Percentiles rank a stretch among this genome's conserved stretches.
phyloP scores from a whole-genome alignment of 2,888 invertebrate species.

The Acanthosepion esculentum region DNA sequence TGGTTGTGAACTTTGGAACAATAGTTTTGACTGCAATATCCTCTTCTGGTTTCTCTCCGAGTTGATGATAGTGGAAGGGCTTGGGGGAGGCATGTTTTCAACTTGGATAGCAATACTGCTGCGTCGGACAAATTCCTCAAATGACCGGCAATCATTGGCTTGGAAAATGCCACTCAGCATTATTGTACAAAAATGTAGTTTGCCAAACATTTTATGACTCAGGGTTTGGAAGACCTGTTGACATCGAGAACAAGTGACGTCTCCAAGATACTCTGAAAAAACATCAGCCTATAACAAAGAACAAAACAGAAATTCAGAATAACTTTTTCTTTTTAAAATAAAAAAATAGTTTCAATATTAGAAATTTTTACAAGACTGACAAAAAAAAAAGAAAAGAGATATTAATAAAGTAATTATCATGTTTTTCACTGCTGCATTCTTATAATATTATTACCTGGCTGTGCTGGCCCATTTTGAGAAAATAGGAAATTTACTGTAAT shows the following conservation, averaged over 20 bases:
- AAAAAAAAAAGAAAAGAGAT: too few relatives aligned
- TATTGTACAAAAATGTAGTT: constrained; percentile 55
- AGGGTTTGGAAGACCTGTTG: constrained; percentile 53
- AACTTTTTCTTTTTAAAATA: too few relatives aligned
- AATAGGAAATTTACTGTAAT: too few relatives aligned
- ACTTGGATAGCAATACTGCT: constrained; percentile 52
- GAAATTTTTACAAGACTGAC: too few relatives aligned
- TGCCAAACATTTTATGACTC: constrained; percentile 49
- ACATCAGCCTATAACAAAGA: constrained; percentile 58
- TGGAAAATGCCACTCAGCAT: constrained; percentile 54
- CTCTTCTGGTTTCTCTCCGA: not conserved
- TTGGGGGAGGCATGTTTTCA: not conserved
- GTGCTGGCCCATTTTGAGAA: too few relatives aligned
- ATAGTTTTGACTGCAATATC: not conserved
- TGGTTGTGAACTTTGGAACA: not conserved
- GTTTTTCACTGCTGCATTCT: too few relatives aligned
- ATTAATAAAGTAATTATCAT: too few relatives aligned
- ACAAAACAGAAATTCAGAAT: not conserved
- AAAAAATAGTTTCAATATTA: too few relatives aligned
- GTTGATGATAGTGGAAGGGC: not conserved
- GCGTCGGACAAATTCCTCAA: constrained; percentile 58
- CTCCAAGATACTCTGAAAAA: constrained; percentile 57
- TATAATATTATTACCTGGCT: too few relatives aligned
- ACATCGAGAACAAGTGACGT: constrained; percentile 56
- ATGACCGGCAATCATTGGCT: constrained; percentile 55